These are phyloP conservation scores for Linnaemya tessellans DNA, from an alignment of 2,888 invertebrate species.

Conservation along the genomic window DNA sequence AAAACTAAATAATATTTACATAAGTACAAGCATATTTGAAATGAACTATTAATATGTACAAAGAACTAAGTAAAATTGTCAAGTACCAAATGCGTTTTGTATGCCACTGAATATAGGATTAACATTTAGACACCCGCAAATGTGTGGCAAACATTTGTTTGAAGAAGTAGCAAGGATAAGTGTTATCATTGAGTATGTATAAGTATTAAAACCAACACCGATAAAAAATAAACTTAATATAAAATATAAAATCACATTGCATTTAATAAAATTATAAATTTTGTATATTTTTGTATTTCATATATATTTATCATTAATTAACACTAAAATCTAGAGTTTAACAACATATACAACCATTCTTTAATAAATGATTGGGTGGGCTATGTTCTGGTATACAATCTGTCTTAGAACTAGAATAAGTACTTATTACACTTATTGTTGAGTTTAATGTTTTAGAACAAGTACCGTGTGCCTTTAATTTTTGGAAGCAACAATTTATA, in stretches of 20 bases:
- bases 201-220: slow-evolving; percentile 60
- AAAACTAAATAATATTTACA: slow-evolving; percentile 13
- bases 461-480: slow-evolving; percentile 23
- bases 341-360: slow-evolving; percentile 66
- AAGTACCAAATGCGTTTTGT: background rate
- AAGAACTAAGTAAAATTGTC: background rate
- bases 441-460: slow-evolving; percentile 4
- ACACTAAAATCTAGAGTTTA: slow-evolving; percentile 51
- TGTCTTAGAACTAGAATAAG: slow-evolving; percentile 26
- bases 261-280: slow-evolving; percentile 33
- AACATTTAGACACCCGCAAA: background rate
- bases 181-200: background rate
- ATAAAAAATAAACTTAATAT: slow-evolving; percentile 46
- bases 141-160: slow-evolving; percentile 2
- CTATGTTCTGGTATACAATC: slow-evolving; percentile 33
- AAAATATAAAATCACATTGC: slow-evolving; percentile 63
- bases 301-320: slow-evolving; percentile 43
- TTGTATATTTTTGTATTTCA: slow-evolving; percentile 26
- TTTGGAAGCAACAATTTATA: slow-evolving; percentile 25
- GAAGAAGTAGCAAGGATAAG: background rate
- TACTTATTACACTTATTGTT: slow-evolving; percentile 15
- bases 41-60: background rate
- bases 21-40: background rate
- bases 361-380: slow-evolving; percentile 66
- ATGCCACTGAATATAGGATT: background rate